A percentile compares a stretch with the other conserved stretches of the same genome.
Evolutionary conservation across 2,797 vertebrate species (phyloP).

Genomic region (Mallotus villosus): DNA sequence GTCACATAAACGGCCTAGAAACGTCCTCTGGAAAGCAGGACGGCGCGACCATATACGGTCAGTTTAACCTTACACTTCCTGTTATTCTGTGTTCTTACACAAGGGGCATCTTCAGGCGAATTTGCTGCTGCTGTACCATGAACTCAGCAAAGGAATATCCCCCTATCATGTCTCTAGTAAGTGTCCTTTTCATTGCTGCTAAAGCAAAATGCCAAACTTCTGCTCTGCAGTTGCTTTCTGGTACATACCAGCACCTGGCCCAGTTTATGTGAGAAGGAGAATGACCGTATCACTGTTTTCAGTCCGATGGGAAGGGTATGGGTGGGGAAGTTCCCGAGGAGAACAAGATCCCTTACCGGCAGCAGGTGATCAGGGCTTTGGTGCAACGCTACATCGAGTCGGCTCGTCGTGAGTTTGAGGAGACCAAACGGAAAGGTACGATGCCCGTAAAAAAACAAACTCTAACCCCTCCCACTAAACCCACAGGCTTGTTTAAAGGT

Average conservation of each 20-base stretch:
- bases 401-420: constrained; percentile 84
- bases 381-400: constrained; percentile 89
- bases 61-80: too few relatives aligned
- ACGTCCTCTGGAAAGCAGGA: background rate
- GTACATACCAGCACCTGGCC: background rate
- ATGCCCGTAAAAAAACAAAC: background rate
- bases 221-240: background rate
- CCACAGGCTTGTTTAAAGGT: background rate
- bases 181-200: background rate
- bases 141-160: constrained; percentile 74
- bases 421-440: constrained; percentile 84
- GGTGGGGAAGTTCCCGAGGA: constrained; percentile 41
- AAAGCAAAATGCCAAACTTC: too few relatives aligned
- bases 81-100: background rate
- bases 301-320: constrained; percentile 40
- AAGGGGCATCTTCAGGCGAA: constrained; percentile 70
- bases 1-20: background rate
- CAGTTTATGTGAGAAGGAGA: background rate
- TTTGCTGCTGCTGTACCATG: constrained; percentile 79
- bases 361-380: constrained; percentile 83
- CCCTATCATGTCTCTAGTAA: constrained; percentile 73
- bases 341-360: constrained; percentile 71
- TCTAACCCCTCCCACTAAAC: background rate
- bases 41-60: background rate
- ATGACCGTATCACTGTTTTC: constrained; percentile 5